phyloP scores from a whole-genome alignment of 2,797 vertebrate genomes.

The Alosa sapidissima region DNA sequence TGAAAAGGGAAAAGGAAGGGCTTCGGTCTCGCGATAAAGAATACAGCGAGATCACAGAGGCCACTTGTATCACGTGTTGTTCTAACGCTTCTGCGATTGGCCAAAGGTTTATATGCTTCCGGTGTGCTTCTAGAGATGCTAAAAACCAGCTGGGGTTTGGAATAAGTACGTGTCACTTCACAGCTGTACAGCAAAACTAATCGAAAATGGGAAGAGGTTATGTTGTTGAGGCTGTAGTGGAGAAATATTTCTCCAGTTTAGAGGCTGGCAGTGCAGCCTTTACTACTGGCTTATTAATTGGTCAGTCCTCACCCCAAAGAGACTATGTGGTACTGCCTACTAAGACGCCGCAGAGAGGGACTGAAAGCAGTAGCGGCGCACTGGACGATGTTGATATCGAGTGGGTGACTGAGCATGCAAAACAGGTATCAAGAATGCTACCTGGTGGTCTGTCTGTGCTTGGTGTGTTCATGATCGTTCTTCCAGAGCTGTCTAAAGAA shows the following conservation, averaged over 20 bases:
- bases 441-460: conserved; percentile 87
- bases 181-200: neutral
- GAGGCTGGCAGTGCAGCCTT: conserved; percentile 64
- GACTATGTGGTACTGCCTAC: conserved; percentile 86
- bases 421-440: conserved; percentile 94
- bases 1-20: conserved; percentile 79
- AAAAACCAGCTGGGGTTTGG: neutral
- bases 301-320: conserved; percentile 84
- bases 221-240: conserved; percentile 85
- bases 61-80: conserved; percentile 41
- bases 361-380: conserved; percentile 55
- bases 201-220: conserved; percentile 88
- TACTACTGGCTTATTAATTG: conserved; percentile 88
- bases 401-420: conserved; percentile 87
- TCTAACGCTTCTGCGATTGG: conserved; percentile 63
- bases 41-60: conserved; percentile 49
- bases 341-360: conserved; percentile 79
- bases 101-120: conserved; percentile 42
- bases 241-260: conserved; percentile 81
- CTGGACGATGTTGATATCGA: conserved; percentile 80
- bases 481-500: conserved; percentile 82
- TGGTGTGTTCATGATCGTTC: conserved; percentile 86
- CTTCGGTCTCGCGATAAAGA: conserved; percentile 75
- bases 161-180: neutral
- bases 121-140: neutral